These are phyloP conservation scores for Drosophila mauritiana DNA, from an alignment of 1,140 invertebrate genomes.

Conservation along the genomic window DNA sequence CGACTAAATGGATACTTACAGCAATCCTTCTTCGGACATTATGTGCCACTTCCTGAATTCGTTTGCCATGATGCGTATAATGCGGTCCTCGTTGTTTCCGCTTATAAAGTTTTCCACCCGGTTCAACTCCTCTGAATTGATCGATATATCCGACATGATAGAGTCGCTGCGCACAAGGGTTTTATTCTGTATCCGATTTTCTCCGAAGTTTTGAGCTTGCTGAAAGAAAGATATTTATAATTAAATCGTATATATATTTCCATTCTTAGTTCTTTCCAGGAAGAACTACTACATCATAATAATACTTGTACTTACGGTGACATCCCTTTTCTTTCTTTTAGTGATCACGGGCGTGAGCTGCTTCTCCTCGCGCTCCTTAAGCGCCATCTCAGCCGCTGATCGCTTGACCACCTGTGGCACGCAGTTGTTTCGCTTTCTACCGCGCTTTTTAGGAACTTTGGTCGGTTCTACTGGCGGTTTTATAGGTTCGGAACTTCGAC, in stretches of 20 bases:
- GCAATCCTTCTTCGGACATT: slow-evolving; percentile 36
- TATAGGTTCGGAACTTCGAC: not conserved
- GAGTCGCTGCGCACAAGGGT: no score
- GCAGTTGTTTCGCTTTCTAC: slow-evolving; percentile 72
- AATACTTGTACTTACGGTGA: slow-evolving; percentile 21
- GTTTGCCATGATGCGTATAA: slow-evolving; percentile 37
- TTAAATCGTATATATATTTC: no score
- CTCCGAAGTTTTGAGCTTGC: no score
- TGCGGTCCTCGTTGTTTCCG: slow-evolving; percentile 9
- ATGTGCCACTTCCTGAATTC: slow-evolving; percentile 20
- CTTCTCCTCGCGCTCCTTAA: slow-evolving; percentile 68
- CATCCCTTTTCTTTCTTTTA: slow-evolving; percentile 45
- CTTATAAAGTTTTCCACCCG: slow-evolving; percentile 31
- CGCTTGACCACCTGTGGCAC: slow-evolving; percentile 73
- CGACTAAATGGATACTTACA: slow-evolving; percentile 40
- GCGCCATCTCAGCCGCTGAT: slow-evolving; percentile 67
- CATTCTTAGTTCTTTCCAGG: no score
- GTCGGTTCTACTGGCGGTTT: not conserved
- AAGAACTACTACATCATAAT: no score
- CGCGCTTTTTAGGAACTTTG: slow-evolving; percentile 59
- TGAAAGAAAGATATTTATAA: no score
- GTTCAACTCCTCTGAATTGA: not conserved
- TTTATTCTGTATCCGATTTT: no score
- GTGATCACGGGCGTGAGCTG: slow-evolving; percentile 54
- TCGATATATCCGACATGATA: slow-evolving; percentile 15